These are phyloP conservation scores for Rafetus swinhoei DNA, from an alignment of 2,113 vertebrate species.

Conservation along the genomic window DNA sequence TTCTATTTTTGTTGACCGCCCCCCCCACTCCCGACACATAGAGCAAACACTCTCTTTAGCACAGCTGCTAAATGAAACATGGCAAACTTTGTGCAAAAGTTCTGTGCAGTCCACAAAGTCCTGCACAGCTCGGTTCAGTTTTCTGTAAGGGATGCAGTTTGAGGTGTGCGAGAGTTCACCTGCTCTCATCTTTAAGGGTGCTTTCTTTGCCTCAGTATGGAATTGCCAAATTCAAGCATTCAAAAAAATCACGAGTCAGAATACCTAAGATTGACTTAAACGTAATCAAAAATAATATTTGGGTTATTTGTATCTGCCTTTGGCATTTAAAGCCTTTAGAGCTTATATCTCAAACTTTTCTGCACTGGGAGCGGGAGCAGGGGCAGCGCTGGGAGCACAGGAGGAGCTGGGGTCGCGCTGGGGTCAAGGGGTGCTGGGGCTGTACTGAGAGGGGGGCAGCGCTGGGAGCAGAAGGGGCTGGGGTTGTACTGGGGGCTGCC, in stretches of 20 bases:
- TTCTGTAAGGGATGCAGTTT: background rate
- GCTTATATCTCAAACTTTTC: background rate
- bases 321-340: rapidly evolving
- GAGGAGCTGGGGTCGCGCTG: too few relatives aligned
- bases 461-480: too few relatives aligned
- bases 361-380: background rate
- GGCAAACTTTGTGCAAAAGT: background rate
- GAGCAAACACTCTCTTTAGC: too few relatives aligned
- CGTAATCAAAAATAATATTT: background rate
- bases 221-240: background rate
- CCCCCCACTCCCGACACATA: background rate
- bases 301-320: background rate
- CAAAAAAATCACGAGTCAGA: rapidly evolving
- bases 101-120: background rate
- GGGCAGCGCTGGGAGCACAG: too few relatives aligned
- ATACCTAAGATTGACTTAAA: background rate
- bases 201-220: background rate
- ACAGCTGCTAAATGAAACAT: slow-evolving; percentile 38
- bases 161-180: background rate
- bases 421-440: too few relatives aligned
- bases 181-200: background rate
- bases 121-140: background rate
- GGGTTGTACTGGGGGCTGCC: too few relatives aligned
- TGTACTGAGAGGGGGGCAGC: too few relatives aligned
- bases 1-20: background rate